Evolutionary conservation across 2,888 invertebrate genomes (phyloP).

Genomic region (Sphecodes monilicornis): DNA sequence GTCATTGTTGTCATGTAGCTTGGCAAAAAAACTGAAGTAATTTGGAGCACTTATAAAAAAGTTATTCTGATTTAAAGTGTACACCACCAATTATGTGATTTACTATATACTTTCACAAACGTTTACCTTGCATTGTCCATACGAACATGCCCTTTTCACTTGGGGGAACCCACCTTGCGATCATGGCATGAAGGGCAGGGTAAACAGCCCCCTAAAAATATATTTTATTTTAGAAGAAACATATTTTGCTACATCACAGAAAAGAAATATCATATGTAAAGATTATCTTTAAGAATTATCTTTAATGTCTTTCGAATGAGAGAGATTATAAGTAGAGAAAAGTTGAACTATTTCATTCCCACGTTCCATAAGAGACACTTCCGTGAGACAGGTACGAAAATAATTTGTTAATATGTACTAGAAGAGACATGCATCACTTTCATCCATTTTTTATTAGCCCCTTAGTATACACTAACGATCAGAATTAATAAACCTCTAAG

Average conservation of each 20-base stretch:
- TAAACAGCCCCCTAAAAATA: conserved; percentile 87
- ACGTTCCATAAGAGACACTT: background rate
- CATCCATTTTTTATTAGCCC: background rate
- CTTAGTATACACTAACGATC: background rate
- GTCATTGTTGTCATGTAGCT: no score
- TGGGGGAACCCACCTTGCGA: conserved; percentile 91
- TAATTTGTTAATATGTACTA: background rate
- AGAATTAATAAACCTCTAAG: background rate
- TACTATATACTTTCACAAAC: conserved; percentile 48
- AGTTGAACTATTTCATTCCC: background rate
- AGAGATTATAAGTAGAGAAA: background rate
- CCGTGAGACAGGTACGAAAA: background rate
- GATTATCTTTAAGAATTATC: background rate
- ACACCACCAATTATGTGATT: background rate
- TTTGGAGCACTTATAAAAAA: no score
- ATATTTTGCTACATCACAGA: background rate
- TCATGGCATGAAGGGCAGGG: conserved; percentile 89
- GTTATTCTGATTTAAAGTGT: no score
- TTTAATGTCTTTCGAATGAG: background rate
- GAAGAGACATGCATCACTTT: conserved; percentile 9
- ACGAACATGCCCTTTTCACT: conserved; percentile 92
- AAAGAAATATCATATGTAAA: background rate
- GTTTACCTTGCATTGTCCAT: conserved; percentile 86
- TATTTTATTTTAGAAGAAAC: background rate
- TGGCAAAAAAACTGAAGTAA: no score